These are phyloP conservation scores for Rhodinocichla rosea DNA, from an alignment of 2,113 vertebrate genomes.

Conservation along the genomic window DNA sequence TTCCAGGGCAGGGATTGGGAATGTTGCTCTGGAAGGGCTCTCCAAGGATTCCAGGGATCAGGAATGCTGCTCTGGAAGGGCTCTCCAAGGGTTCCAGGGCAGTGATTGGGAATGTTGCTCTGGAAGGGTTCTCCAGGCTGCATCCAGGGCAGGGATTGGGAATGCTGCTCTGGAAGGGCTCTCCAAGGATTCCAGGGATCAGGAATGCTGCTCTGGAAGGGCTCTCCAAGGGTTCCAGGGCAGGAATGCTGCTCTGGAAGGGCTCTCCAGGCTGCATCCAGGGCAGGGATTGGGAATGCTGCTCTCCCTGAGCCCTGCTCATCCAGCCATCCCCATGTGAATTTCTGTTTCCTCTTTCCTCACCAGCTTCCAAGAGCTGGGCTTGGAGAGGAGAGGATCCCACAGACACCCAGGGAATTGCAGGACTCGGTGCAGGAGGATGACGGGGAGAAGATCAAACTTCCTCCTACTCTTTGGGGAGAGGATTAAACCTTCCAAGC, in stretches of 20 bases:
- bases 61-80: neutral
- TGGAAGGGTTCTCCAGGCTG: neutral
- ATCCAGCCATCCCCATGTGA: accelerated
- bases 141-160: neutral
- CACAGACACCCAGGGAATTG: neutral
- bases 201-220: neutral
- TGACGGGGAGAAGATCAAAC: neutral
- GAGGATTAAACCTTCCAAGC: neutral
- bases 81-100: neutral
- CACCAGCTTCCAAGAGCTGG: neutral
- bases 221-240: neutral
- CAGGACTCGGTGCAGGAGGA: neutral
- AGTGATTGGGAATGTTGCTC: neutral
- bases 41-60: too few species aligned
- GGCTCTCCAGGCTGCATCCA: neutral
- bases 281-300: neutral
- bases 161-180: neutral
- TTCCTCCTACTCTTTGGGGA: neutral
- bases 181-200: neutral
- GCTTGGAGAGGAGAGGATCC: neutral
- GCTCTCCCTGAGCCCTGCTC: neutral
- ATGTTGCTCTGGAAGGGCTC: too few species aligned
- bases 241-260: neutral
- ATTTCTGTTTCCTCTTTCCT: neutral
- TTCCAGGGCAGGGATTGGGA: neutral